Percentiles rank a stretch among this genome's conserved stretches.
These are phyloP conservation scores for Drosophila hydei DNA, from an alignment of 1,140 invertebrate species.

Conservation along the genomic window DNA sequence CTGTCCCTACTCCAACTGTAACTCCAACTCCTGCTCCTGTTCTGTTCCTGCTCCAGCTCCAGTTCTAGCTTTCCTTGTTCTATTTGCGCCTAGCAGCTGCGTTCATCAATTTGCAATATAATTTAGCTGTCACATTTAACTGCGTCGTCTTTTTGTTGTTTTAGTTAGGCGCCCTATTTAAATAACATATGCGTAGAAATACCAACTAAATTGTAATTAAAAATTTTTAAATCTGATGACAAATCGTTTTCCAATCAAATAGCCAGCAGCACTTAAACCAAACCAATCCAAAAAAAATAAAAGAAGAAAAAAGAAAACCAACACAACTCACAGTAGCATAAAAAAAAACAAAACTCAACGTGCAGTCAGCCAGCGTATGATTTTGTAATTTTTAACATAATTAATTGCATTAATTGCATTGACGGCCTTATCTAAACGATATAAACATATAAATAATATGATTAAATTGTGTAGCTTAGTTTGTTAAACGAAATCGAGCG, in stretches of 20 bases:
- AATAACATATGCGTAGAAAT: constrained; percentile 40
- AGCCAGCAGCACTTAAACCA: constrained; percentile 72
- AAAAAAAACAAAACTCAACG: constrained; percentile 24
- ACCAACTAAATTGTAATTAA: constrained; percentile 56
- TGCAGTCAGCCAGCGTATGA: constrained; percentile 54
- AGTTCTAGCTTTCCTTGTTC: constrained; percentile 31
- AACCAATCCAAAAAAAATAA: constrained; percentile 73
- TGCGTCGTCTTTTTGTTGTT: constrained; percentile 55
- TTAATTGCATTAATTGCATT: constrained; percentile 75
- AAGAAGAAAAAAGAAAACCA: constrained; percentile 31
- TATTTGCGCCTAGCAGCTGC: constrained; percentile 27
- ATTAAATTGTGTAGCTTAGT: constrained; percentile 77
- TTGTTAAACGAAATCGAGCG: constrained; percentile 74
- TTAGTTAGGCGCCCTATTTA: constrained; percentile 60
- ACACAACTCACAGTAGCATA: constrained; percentile 50
- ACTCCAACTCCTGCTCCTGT: constrained; percentile 9
- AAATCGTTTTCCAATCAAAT: constrained; percentile 61
- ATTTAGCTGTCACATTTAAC: constrained; percentile 58
- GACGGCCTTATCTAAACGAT: constrained; percentile 80
- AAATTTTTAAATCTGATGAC: constrained; percentile 49
- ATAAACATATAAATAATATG: constrained; percentile 60
- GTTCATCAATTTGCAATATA: constrained; percentile 64
- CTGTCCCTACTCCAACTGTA: constrained; percentile 2
- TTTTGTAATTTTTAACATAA: constrained; percentile 71
- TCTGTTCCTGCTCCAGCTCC: constrained; percentile 12